Percentiles rank a stretch among this genome's conserved stretches.
Evolutionary conservation across 2,113 vertebrate species (phyloP).

Genomic region (Phycodurus eques): DNA sequence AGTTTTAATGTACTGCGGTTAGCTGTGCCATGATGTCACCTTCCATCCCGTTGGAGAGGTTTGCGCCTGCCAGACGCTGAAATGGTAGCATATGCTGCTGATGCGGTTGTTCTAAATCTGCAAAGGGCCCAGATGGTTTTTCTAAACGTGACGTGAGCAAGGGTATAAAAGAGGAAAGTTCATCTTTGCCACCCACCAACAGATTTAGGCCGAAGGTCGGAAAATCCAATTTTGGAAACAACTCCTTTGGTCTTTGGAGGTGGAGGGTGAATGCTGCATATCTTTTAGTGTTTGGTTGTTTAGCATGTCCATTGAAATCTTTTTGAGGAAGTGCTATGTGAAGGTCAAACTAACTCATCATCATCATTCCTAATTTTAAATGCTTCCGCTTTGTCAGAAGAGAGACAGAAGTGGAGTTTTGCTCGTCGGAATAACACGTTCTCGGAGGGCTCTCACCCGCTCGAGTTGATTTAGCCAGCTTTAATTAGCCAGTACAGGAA

Average conservation of each 20-base stretch:
- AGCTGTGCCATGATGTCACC: slow-evolving; percentile 58
- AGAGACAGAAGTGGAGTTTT: slow-evolving; percentile 11
- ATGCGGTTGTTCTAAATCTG: slow-evolving; percentile 61
- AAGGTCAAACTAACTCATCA: slow-evolving; percentile 2
- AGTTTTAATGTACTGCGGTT: too few species aligned
- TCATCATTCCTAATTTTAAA: slow-evolving; percentile 7
- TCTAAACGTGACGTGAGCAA: slow-evolving; percentile 51
- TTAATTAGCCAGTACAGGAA: slow-evolving; percentile 58
- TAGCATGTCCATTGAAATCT: neutral
- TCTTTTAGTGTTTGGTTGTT: neutral
- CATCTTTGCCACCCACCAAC: slow-evolving; percentile 32
- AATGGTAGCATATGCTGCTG: slow-evolving; percentile 68
- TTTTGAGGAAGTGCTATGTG: neutral
- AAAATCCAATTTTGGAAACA: slow-evolving; percentile 48
- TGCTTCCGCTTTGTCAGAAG: slow-evolving; percentile 24
- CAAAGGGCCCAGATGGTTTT: slow-evolving; percentile 66
- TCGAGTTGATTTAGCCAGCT: slow-evolving; percentile 49
- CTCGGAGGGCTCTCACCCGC: slow-evolving; percentile 35
- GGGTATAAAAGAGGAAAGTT: slow-evolving; percentile 33
- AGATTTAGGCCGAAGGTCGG: slow-evolving; percentile 42
- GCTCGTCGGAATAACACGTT: slow-evolving; percentile 38
- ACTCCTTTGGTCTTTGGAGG: neutral
- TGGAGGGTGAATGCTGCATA: neutral
- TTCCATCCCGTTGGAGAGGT: slow-evolving; percentile 46
- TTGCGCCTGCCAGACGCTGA: slow-evolving; percentile 56